Conservation (phyloP, 2,113 vertebrate genomes). For the Psittacula cyanocephala region DNA sequence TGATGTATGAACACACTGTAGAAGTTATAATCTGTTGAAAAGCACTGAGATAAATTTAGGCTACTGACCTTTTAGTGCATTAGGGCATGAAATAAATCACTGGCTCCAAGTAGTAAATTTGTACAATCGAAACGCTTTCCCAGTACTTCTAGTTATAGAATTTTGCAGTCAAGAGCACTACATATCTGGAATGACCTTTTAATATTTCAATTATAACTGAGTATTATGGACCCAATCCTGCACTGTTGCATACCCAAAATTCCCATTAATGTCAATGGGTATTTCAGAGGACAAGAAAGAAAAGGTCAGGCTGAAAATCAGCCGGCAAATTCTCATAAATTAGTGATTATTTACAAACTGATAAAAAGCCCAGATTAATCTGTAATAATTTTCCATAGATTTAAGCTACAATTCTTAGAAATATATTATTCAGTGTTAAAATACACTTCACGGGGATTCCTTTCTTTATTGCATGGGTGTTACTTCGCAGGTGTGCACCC, state of each 20-base stretch:
- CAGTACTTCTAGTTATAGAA: background rate
- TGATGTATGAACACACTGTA: background rate
- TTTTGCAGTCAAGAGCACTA: constrained; percentile 18
- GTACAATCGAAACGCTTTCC: constrained; percentile 48
- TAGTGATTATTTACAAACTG: background rate
- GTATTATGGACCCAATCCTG: background rate
- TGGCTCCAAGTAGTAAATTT: constrained; percentile 36
- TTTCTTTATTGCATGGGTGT: background rate
- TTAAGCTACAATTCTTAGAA: background rate
- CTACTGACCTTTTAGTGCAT: constrained; percentile 40
- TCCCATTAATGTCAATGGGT: background rate
- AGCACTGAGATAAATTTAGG: constrained; percentile 52
- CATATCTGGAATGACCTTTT: constrained; percentile 23
- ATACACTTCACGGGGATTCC: background rate
- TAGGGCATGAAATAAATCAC: constrained; percentile 51
- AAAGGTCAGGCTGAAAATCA: constrained; percentile 14
- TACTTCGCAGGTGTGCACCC: background rate
- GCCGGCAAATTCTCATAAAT: background rate
- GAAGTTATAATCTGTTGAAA: constrained; percentile 65
- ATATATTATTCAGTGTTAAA: background rate
- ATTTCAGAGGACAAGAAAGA: background rate
- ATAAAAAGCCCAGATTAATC: background rate
- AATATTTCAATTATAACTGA: constrained; percentile 15
- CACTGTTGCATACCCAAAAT: background rate
- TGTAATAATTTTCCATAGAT: background rate